Conservation (phyloP, 1,140 invertebrate species). For the Monochamus saltuarius region DNA sequence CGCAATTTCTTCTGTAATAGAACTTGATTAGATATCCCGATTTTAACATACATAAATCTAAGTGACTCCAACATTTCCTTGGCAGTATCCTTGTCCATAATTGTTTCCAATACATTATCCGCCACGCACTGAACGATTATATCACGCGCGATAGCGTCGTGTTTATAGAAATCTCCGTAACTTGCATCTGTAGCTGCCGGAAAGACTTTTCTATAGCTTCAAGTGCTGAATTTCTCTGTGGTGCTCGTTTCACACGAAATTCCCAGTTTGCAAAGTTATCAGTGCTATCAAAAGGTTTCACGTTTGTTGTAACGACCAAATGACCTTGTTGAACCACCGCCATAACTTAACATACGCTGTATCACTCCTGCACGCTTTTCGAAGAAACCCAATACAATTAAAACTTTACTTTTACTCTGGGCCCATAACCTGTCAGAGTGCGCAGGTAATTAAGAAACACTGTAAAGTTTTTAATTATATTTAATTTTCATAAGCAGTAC, state of each 20-base stretch:
- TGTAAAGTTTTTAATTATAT: too few relatives aligned
- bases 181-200: background rate
- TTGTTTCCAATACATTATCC: background rate
- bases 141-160: constrained; percentile 1
- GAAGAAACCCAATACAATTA: too few relatives aligned
- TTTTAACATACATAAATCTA: too few relatives aligned
- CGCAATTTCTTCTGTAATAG: constrained; percentile 19
- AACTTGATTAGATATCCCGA: constrained; percentile 18
- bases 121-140: constrained; percentile 3
- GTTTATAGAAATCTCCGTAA: background rate
- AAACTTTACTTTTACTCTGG: too few relatives aligned
- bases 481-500: too few relatives aligned
- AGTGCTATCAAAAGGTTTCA: constrained; percentile 20
- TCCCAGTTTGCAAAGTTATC: constrained; percentile 15
- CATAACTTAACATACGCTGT: too few relatives aligned
- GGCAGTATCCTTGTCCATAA: background rate
- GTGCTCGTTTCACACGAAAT: constrained; percentile 13
- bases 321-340: constrained; percentile 20
- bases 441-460: too few relatives aligned
- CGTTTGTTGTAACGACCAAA: background rate
- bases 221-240: constrained; percentile 1
- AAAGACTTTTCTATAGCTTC: constrained; percentile 3
- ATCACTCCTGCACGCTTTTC: too few relatives aligned
- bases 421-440: too few relatives aligned
- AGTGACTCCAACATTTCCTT: background rate